Conservation (phyloP, 2,888 invertebrate species). For the Ormyrus labotus region DNA sequence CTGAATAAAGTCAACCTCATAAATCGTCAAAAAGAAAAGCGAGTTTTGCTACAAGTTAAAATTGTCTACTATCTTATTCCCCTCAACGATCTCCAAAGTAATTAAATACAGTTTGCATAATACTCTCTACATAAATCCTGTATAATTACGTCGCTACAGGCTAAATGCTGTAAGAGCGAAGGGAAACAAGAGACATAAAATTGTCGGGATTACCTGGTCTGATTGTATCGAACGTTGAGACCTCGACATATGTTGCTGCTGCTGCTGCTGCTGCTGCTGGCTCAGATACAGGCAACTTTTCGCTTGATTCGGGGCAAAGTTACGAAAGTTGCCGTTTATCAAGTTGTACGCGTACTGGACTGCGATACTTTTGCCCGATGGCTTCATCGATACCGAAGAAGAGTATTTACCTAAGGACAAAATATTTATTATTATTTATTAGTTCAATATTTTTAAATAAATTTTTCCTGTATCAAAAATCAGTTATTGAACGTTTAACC, state of each 20-base stretch:
- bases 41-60: too few relatives aligned
- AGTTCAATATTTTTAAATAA: too few relatives aligned
- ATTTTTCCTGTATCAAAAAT: too few relatives aligned
- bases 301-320: conserved; percentile 63
- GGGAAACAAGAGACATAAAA: neutral
- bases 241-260: conserved; percentile 60
- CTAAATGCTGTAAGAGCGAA: neutral
- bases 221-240: conserved; percentile 71
- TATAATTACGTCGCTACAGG: neutral
- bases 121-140: neutral
- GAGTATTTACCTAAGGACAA: conserved; percentile 20
- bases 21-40: too few relatives aligned
- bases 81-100: too few relatives aligned
- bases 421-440: neutral
- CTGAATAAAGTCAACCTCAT: too few relatives aligned
- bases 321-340: conserved; percentile 64
- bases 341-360: conserved; percentile 68
- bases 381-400: conserved; percentile 14
- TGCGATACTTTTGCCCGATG: conserved; percentile 59
- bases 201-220: conserved; percentile 65
- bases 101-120: too few relatives aligned
- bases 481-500: too few relatives aligned
- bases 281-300: conserved; percentile 70
- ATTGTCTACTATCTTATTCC: too few relatives aligned
- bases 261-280: conserved; percentile 60